Evolutionary conservation across 2,797 vertebrate species (phyloP).

Genomic region (Galago senegalensis): DNA sequence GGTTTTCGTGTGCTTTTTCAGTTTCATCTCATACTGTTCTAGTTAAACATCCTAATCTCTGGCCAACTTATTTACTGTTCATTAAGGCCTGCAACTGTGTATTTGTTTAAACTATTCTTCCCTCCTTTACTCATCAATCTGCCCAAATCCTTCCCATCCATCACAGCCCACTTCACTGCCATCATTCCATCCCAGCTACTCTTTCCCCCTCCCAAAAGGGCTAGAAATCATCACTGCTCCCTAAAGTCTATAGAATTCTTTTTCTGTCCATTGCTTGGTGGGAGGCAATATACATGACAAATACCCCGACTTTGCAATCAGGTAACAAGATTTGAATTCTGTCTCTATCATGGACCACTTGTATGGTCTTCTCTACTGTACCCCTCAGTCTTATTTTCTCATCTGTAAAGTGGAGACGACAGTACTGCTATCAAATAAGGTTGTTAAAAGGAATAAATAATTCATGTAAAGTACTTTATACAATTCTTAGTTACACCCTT

Average conservation of each 20-base stretch:
- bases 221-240: not conserved
- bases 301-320: not conserved
- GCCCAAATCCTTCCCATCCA: not conserved
- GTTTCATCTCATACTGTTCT: not conserved
- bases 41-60: not conserved
- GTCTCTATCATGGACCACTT: not conserved
- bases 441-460: not conserved
- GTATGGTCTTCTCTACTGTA: not conserved
- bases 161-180: not conserved
- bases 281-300: not conserved
- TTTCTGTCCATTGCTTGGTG: not conserved
- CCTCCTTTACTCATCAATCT: rapidly evolving
- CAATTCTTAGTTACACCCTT: not conserved
- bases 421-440: not conserved
- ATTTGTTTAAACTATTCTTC: not conserved
- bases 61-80: not conserved
- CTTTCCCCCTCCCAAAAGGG: rapidly evolving
- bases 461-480: not conserved
- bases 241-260: not conserved
- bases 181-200: not conserved
- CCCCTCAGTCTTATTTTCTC: not conserved
- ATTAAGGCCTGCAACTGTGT: rapidly evolving
- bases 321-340: not conserved
- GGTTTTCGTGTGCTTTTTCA: not conserved
- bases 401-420: constrained; percentile 4